These are phyloP conservation scores for Sympetrum striolatum DNA, from an alignment of 2,888 invertebrate species.

Conservation along the genomic window DNA sequence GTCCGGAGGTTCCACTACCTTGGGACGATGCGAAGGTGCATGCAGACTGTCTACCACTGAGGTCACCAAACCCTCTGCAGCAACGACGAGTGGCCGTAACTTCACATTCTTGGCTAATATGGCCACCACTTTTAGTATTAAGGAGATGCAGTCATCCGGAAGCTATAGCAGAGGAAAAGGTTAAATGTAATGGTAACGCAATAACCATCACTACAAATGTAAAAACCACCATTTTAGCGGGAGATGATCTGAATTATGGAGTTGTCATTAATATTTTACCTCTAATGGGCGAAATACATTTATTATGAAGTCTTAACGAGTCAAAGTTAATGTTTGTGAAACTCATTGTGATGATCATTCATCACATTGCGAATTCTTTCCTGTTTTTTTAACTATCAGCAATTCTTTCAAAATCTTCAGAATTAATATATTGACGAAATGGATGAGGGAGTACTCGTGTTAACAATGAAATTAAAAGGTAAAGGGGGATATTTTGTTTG, in stretches of 20 bases:
- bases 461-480: too few relatives aligned
- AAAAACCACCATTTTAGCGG: not conserved
- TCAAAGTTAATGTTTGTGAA: too few relatives aligned
- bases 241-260: not conserved
- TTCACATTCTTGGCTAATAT: not conserved
- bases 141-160: not conserved
- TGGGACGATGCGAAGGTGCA: not conserved
- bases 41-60: not conserved
- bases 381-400: too few relatives aligned
- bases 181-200: too few relatives aligned
- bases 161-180: not conserved
- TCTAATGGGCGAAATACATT: not conserved
- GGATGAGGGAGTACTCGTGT: too few relatives aligned
- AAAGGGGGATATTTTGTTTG: too few relatives aligned
- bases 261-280: not conserved
- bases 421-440: too few relatives aligned
- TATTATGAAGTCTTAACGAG: too few relatives aligned
- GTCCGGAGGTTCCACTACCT: not conserved
- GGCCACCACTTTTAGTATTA: not conserved
- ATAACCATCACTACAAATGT: too few relatives aligned
- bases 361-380: too few relatives aligned
- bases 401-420: too few relatives aligned
- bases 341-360: too few relatives aligned
- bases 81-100: not conserved
- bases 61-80: not conserved